Conservation (phyloP, 2,113 vertebrate species). For the Gallinago undulata region DNA sequence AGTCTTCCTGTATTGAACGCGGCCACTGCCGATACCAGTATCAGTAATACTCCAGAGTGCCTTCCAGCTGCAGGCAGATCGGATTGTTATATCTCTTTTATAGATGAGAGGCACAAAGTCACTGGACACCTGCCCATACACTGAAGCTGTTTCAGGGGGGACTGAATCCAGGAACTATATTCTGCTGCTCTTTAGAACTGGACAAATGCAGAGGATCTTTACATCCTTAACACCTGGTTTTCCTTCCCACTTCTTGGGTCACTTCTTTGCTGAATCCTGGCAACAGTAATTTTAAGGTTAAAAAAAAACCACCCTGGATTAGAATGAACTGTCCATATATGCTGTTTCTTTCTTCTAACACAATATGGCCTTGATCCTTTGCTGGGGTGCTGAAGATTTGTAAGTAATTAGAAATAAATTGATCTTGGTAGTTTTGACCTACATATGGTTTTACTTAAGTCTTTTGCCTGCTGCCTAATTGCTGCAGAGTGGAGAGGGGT, state of each 20-base stretch:
- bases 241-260: not conserved
- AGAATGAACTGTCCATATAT: not conserved
- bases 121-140: not conserved
- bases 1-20: not conserved
- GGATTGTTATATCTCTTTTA: not conserved
- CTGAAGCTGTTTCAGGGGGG: not conserved
- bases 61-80: not conserved
- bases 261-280: not conserved
- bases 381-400: not conserved
- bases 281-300: not conserved
- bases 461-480: not conserved
- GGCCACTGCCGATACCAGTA: not conserved
- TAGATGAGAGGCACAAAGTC: not conserved
- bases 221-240: not conserved
- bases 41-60: not conserved
- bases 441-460: not conserved
- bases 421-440: not conserved
- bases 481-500: not conserved
- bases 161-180: not conserved
- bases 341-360: not conserved
- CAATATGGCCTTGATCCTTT: not conserved
- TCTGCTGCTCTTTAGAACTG: not conserved
- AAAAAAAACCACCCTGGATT: not conserved
- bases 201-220: not conserved
- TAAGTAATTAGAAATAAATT: constrained; percentile 12